Conservation (phyloP, 1,140 invertebrate species). For the Danaus melanippus region DNA sequence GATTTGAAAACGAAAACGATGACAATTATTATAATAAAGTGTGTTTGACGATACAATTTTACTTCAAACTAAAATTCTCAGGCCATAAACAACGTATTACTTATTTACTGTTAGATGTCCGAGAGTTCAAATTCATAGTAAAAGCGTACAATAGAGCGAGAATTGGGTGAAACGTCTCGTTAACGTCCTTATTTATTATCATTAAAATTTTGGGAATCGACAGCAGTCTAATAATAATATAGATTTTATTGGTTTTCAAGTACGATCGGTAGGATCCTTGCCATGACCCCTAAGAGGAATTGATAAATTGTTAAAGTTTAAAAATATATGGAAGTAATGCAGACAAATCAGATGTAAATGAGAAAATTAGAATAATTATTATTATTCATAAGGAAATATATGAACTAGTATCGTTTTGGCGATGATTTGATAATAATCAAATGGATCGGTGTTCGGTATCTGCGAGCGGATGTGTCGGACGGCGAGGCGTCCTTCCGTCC, state of each 20-base stretch:
- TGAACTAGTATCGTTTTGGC: too few species aligned
- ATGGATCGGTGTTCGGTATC: neutral
- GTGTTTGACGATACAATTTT: slow-evolving; percentile 22
- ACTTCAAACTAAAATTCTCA: slow-evolving; percentile 1
- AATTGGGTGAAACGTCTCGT: slow-evolving; percentile 30
- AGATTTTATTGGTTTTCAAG: slow-evolving; percentile 19
- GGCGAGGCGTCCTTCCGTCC: slow-evolving; percentile 37
- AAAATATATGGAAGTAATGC: slow-evolving; percentile 9
- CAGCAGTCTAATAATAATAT: slow-evolving; percentile 22
- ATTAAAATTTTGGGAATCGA: slow-evolving; percentile 11
- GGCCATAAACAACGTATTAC: neutral
- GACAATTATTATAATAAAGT: too few species aligned
- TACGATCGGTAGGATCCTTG: slow-evolving; percentile 6
- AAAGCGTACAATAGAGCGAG: slow-evolving; percentile 12
- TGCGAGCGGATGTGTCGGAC: slow-evolving; percentile 34
- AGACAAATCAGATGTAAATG: neutral
- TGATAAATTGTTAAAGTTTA: too few species aligned
- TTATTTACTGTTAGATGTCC: too few species aligned
- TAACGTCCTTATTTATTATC: slow-evolving; percentile 24
- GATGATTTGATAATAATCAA: too few species aligned
- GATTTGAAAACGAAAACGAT: too few species aligned
- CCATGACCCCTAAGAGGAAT: too few species aligned
- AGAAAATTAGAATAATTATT: too few species aligned
- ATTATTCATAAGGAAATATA: too few species aligned
- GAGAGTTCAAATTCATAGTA: slow-evolving; percentile 12